Base-by-base conservation (phyloP, 2,888 invertebrate species). In the Callimorpha dominula region DNA sequence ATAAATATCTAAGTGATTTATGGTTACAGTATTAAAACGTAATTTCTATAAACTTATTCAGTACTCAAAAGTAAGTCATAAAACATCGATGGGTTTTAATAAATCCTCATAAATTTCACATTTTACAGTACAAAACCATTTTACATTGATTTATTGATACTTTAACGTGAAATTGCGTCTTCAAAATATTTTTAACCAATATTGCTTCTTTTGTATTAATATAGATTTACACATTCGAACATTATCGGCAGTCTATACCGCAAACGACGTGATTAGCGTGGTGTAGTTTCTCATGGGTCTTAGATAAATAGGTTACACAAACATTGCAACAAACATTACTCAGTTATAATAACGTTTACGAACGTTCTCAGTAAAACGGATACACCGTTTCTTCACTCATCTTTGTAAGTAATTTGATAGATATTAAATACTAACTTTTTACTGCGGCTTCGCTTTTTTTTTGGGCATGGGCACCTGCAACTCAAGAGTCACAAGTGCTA, bases 231-330 rank as follows among this genome's bases (percentile, higher is more conserved):
- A 77, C 78, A 79, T 77, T 60, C 64, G 72, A 76, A 77, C 76
- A 79, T 77, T 73, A 46, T 20, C 67, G 54, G 70, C 71, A 72
- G 60, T 76, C 52, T 63, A 65, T 65, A n/a, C 70, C 70, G 42
- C 74, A 66, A 78, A 80, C 68, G 63, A 75, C 46, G 81, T 80
- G 76, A 80, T 86, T 86, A 78, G 71, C 79, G 79, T 43, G 79
- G 74, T 74, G 63, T 70, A 70, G 72, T 78, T 74, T 80, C 80
- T 82, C 86, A 80, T 84, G 78, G 81, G 81, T 81, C 77, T 81
- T 78, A 82, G 83, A 86, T 86, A 91, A 90, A 88, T 90, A 87
- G 90, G 88, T 90, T 92, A 91, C 85, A 89, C 85, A 89, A 91
- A 91, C 86, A 90, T 89, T 87, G 84, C 86, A 84, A 86, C 87